phyloP scores from a whole-genome alignment of 2,888 invertebrate genomes.

The Rhamphomyia laevipes region DNA sequence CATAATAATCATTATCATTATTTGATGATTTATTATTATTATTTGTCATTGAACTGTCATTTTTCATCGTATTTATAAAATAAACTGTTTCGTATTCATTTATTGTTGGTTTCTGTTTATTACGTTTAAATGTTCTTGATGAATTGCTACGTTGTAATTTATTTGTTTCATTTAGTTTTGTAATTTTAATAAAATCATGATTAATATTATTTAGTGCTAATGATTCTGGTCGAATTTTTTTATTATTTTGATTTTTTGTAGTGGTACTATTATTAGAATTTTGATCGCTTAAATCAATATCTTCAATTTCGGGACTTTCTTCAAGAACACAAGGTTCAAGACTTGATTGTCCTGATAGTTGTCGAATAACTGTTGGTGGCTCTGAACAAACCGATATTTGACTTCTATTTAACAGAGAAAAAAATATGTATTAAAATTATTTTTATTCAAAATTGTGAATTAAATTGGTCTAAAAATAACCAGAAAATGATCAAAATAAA shows the following conservation, averaged over 20 bases:
- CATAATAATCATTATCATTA: constrained; percentile 27
- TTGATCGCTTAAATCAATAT: constrained; percentile 18
- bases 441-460: background rate
- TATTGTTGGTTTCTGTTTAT: constrained; percentile 25
- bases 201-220: constrained; percentile 20
- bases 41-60: constrained; percentile 12
- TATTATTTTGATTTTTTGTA: constrained; percentile 10
- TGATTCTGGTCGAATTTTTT: constrained; percentile 30
- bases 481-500: too few species aligned
- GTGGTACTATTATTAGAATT: constrained; percentile 1
- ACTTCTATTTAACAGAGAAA: constrained; percentile 18
- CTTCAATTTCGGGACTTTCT: constrained; percentile 23
- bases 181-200: background rate
- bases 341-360: constrained; percentile 36
- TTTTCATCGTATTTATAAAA: constrained; percentile 24
- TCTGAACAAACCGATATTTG: constrained; percentile 38
- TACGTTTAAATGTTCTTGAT: constrained; percentile 33
- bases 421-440: background rate
- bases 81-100: constrained; percentile 28
- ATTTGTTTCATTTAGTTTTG: constrained; percentile 6
- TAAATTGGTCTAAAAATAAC: background rate
- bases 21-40: constrained; percentile 7
- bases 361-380: constrained; percentile 25
- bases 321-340: constrained; percentile 36
- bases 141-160: constrained; percentile 31